Percentiles rank a stretch among this genome's conserved stretches.
phyloP scores from a whole-genome alignment of 2,113 vertebrate species.

The Atractosteus spatula region DNA sequence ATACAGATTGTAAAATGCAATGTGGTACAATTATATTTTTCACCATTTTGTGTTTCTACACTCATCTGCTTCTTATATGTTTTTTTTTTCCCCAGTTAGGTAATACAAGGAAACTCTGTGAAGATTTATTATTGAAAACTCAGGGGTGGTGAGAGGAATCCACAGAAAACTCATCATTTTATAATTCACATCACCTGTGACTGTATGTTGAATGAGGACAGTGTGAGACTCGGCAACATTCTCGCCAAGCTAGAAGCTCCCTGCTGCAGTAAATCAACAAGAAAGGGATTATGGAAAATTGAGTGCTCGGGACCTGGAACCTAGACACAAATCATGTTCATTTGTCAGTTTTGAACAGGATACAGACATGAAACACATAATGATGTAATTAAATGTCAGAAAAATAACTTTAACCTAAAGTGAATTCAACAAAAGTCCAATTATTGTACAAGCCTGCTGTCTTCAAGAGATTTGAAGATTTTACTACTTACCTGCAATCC shows the following conservation, averaged over 20 bases:
- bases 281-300: background rate
- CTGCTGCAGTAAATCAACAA: background rate
- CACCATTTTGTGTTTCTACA: constrained; percentile 13
- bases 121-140: constrained; percentile 7
- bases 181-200: background rate
- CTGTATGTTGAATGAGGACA: background rate
- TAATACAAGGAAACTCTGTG: constrained; percentile 1
- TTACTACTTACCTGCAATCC: too few species aligned
- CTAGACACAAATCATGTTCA: background rate
- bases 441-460: too few species aligned
- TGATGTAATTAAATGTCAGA: background rate
- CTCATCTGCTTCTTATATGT: constrained; percentile 15
- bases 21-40: constrained; percentile 12
- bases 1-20: too few species aligned
- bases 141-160: background rate
- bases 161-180: background rate
- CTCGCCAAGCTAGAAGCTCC: background rate
- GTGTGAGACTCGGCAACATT: background rate
- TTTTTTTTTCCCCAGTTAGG: constrained; percentile 13
- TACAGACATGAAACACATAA: background rate
- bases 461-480: too few species aligned
- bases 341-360: background rate
- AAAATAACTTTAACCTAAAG: too few species aligned
- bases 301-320: background rate
- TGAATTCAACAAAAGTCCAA: too few species aligned